Evolutionary conservation across 2,888 invertebrate species (phyloP), one percentile per base, ranked within the genome.

Genomic region (Idaea dimidiata): DNA sequence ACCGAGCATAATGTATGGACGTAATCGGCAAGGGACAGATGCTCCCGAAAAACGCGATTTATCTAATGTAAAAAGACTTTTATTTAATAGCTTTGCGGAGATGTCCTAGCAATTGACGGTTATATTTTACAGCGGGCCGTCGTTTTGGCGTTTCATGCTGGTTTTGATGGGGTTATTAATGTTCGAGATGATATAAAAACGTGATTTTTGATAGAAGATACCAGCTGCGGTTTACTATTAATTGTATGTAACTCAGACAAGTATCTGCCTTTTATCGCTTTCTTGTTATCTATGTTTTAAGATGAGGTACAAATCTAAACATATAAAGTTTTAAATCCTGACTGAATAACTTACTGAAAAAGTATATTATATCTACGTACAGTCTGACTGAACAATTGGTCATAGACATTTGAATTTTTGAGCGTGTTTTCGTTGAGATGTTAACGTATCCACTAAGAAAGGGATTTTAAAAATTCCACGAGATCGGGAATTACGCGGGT

Each of bases 11-110:
- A 91, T 91, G 91, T 91, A 90, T 88, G 85, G 87, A 80, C 84
- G 89, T 90, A 90, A 91, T 91, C 89, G 88, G 87, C 84, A 86
- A 84, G 89, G 90, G 90, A 91, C 91, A 92, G 90, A 91, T 92
- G 91, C 87, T 88, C 83, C 88, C 88, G 84, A 89, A 89, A 89
- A 89, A 88, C 91, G 83, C 91, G 88, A 91, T 92, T 91, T 91
- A 90, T 92, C 91, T 91, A 91, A 92, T 90, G 90, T 86, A 89
- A 88, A 91, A 89, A 88, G 86, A 89, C 88, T 91, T 90, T 91
- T 89, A 91, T 91, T 91, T 92, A 91, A 92, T 91, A 87, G 90
- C 89, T 79, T 76, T 82, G 86, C 81, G 77, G 87, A 89, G 83
- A 89, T 87, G 83, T 88, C 88, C 88, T 89, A 86, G 88, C 88